Evolutionary conservation across 2,888 invertebrate genomes (phyloP), one percentile per base, ranked within the genome.

Genomic region (Tachina grossa): DNA sequence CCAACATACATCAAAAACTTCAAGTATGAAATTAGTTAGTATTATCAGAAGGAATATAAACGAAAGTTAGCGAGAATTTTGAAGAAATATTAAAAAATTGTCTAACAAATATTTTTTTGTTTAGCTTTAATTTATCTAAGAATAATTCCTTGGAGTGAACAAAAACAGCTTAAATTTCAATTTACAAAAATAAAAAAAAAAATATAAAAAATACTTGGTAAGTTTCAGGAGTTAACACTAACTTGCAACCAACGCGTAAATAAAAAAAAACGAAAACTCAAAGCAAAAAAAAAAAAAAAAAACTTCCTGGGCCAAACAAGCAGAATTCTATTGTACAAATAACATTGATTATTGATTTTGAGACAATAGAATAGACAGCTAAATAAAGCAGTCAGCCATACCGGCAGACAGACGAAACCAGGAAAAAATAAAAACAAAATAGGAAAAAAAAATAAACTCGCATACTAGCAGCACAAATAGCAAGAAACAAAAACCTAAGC

Each of bases 301-400:
- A 22, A 43, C 49, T 78, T 61, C 55, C 49, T 59, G 16, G 41
- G 10, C n/a, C 13, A 61, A n/a, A 51, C n/a, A 2, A 45, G 14
- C 41, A 47, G 39, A 61, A n/a, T 63, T 75, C 66, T 66, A 57
- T 80, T 55, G 41, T 11, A 49, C 8, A 75, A 68, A 13, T 51
- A 76, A 71, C 79, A 87, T 83, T 84, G 86, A 87, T 87, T 87
- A 87, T 87, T 87, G 87, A 87, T 86, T 87, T 87, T 85, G 76
- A 83, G 82, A 74, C 51, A 71, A 71, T 49, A 72, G 65, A 74
- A 80, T 57, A 80, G 59, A 68, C 47, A 71, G 43, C 68, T 72
- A 47, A 49, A 69, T 47, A 69, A 69, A 71, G 61, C 69, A 80
- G 47, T 61, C 80, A 87, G 63, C 57, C 77, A 69, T 47, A 68